These are phyloP conservation scores for Nomada goodeniana DNA, from an alignment of 2,888 invertebrate species.

Conservation along the genomic window DNA sequence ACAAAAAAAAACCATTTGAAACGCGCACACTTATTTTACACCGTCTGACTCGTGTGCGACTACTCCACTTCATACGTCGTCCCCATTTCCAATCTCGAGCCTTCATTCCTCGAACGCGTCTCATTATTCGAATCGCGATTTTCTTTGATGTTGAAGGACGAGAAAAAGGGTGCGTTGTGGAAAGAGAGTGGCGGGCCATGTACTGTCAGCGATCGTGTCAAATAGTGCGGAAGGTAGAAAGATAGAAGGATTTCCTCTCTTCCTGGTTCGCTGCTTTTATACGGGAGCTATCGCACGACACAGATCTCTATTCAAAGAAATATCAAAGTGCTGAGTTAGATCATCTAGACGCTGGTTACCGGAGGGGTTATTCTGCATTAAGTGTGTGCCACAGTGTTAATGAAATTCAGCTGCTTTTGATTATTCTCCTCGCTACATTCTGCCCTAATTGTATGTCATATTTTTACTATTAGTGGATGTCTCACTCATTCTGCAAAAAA, in stretches of 20 bases:
- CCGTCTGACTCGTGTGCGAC: too few relatives aligned
- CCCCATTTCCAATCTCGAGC: background rate
- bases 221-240: constrained; percentile 59
- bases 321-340: constrained; percentile 79
- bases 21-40: too few relatives aligned
- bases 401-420: constrained; percentile 62
- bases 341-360: constrained; percentile 62
- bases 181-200: constrained; percentile 51
- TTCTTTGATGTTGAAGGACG: constrained; percentile 21
- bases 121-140: constrained; percentile 31
- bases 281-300: constrained; percentile 76
- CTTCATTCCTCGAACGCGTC: constrained; percentile 12
- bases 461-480: too few relatives aligned
- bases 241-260: constrained; percentile 64
- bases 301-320: constrained; percentile 82
- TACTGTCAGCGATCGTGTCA: constrained; percentile 57
- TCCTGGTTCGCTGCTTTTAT: constrained; percentile 61
- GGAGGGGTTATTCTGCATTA: constrained; percentile 62
- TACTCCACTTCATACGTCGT: too few relatives aligned
- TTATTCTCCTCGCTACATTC: constrained; percentile 40
- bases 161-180: constrained; percentile 8
- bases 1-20: too few relatives aligned
- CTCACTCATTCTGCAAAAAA: too few relatives aligned
- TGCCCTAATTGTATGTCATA: background rate
- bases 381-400: constrained; percentile 64